Conservation (phyloP, 2,113 vertebrate species). For the Guaruba guarouba region DNA sequence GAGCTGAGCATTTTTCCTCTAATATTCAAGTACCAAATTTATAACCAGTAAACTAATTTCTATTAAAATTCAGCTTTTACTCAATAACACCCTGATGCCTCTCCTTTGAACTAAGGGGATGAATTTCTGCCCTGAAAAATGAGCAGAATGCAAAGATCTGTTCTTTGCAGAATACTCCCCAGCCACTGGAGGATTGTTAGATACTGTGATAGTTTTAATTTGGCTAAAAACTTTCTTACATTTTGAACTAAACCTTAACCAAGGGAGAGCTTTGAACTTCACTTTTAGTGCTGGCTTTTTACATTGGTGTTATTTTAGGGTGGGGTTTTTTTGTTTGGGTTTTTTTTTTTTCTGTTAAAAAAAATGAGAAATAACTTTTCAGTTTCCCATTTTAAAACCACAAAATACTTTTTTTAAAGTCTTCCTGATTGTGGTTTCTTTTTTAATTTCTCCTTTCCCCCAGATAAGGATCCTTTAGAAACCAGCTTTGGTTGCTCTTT, state of each 20-base stretch:
- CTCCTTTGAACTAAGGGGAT: background rate
- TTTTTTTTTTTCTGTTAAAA: background rate
- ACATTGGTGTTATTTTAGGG: background rate
- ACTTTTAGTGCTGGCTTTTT: conserved; percentile 12
- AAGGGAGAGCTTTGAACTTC: background rate
- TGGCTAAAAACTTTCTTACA: background rate
- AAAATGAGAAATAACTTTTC: background rate
- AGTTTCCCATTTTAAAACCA: background rate
- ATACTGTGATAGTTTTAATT: background rate
- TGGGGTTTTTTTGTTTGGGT: too few relatives aligned
- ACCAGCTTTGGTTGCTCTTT: conserved; percentile 20
- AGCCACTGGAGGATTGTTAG: background rate
- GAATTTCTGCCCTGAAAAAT: background rate
- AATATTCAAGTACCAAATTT: background rate
- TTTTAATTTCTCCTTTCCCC: background rate
- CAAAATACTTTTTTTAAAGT: background rate
- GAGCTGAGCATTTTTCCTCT: background rate
- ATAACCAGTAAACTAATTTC: background rate
- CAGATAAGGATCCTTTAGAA: background rate
- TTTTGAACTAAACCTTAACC: background rate
- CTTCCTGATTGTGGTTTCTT: background rate
- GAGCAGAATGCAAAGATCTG: background rate
- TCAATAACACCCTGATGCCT: background rate
- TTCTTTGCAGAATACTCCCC: background rate
- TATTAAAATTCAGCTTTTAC: background rate